Evolutionary conservation across 35 echinoderm and acorn worm species (phyloP), one percentile per base, ranked within the genome.

Genomic region (Amphiura filiformis): DNA sequence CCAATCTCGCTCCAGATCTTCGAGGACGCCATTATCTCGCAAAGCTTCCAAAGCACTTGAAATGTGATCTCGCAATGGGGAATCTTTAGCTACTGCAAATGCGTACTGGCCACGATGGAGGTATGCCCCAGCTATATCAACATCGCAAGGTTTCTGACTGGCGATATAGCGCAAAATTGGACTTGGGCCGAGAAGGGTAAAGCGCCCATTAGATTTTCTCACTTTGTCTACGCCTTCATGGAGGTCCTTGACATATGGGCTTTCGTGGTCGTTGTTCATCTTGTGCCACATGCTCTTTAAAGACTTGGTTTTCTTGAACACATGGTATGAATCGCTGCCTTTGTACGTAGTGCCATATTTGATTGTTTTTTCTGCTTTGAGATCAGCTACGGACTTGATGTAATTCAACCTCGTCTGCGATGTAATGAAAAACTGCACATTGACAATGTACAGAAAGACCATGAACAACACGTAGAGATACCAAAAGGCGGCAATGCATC

Each of bases 141-240:
- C 77, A 83, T 94, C 92, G 56, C 92, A 94, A 4, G 92, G 92
- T 30, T 80, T 76, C 61, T 87, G 79, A 17, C 83, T 86, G 11
- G 87, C 92, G 32, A 65, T 34, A 52, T 90, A 94, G 7, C 80
- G 78, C 15, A 90, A 49, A 3, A 86, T 77, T 28, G 81, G 49
- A 38, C 87, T 41, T 31, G 90, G 83, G 23, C 92, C 87, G 22
- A 94, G 77, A 40, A 94, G 78, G 9, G 88, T 84, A 38, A 90
- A 94, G 1, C 77, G 28, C 7, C 92, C 92, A 42, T 86, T 86
- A 65, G 81, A 86, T 20, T 81, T 41, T 34, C 92, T 76, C 2
- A 94, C 88, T 44, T 47, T 33, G 38, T 86, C 57, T 12, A 94
- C 81, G 36, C 78, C 87, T 7, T 84, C 79, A 9, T 35, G 38